Conservation (phyloP, 2,113 vertebrate genomes). For the Clinocottus analis region DNA sequence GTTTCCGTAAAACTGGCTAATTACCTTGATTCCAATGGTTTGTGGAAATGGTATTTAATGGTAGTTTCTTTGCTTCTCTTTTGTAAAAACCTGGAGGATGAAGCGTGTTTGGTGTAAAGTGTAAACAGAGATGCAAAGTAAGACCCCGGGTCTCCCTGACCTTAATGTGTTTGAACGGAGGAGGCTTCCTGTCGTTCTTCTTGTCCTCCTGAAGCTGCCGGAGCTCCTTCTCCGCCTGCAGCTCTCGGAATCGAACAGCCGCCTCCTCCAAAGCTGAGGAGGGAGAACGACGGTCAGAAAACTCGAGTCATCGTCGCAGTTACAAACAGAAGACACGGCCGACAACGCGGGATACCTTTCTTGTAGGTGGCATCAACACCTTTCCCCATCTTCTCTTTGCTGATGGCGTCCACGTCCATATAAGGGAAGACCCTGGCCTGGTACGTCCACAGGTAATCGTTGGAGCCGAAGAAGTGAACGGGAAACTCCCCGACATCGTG, state of each 20-base stretch:
- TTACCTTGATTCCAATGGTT: no score
- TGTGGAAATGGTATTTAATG: no score
- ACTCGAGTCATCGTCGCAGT: neutral
- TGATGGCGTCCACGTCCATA: conserved; percentile 98
- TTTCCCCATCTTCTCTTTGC: conserved; percentile 97
- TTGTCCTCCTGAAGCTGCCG: conserved; percentile 96
- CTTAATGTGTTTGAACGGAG: conserved; percentile 95
- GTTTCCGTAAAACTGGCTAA: no score
- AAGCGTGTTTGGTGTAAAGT: neutral
- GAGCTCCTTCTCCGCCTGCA: conserved; percentile 96
- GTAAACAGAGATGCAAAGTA: neutral
- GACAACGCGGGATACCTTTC: conserved; percentile 85
- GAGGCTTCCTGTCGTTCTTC: conserved; percentile 96
- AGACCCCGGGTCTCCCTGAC: conserved; percentile 18
- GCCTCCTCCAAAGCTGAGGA: conserved; percentile 93
- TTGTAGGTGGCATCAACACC: conserved; percentile 95
- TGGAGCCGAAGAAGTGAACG: conserved; percentile 98
- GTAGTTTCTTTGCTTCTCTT: neutral
- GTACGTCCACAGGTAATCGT: conserved; percentile 98
- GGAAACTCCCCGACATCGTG: conserved; percentile 97
- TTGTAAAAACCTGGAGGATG: neutral
- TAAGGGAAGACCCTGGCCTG: conserved; percentile 98
- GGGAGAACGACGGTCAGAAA: neutral
- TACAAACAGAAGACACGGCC: neutral
- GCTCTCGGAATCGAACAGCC: conserved; percentile 92